These are phyloP conservation scores for Sitta europaea DNA, from an alignment of 2,113 vertebrate species.

Conservation along the genomic window DNA sequence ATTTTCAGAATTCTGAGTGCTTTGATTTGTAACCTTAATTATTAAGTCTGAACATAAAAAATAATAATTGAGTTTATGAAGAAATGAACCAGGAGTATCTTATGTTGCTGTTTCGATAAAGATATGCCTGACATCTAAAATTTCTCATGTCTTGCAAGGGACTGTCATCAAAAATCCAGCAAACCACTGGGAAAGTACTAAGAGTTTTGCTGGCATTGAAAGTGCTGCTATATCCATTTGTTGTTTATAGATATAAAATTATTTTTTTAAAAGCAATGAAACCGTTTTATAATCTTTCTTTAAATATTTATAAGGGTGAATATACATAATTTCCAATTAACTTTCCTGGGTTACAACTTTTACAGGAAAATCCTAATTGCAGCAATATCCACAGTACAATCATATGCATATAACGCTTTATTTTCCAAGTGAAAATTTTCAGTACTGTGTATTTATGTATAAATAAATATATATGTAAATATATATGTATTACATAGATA, in stretches of 20 bases:
- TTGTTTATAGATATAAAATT: not conserved
- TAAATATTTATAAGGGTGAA: constrained; percentile 49
- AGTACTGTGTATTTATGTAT: not conserved
- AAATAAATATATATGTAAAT: no score
- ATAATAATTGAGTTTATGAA: not conserved
- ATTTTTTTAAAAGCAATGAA: constrained; percentile 22
- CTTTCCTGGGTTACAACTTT: not conserved
- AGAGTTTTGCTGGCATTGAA: not conserved
- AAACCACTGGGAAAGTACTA: not conserved
- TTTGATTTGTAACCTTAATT: not conserved
- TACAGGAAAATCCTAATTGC: constrained; percentile 9
- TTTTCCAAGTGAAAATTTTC: not conserved
- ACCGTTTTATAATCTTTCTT: not conserved
- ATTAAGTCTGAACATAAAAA: not conserved
- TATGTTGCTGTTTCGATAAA: not conserved
- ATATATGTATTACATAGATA: not conserved
- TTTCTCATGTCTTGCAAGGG: not conserved
- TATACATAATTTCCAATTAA: constrained; percentile 44
- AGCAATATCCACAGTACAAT: not conserved
- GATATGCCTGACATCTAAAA: not conserved
- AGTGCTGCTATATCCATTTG: not conserved
- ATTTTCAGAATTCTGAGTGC: not conserved
- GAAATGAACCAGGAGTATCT: not conserved
- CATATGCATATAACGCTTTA: not conserved
- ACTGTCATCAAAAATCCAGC: not conserved